Evolutionary conservation across 1,140 invertebrate genomes (phyloP), one percentile per base, ranked within the genome.

Genomic region (Leptestheria dahalacensis): DNA sequence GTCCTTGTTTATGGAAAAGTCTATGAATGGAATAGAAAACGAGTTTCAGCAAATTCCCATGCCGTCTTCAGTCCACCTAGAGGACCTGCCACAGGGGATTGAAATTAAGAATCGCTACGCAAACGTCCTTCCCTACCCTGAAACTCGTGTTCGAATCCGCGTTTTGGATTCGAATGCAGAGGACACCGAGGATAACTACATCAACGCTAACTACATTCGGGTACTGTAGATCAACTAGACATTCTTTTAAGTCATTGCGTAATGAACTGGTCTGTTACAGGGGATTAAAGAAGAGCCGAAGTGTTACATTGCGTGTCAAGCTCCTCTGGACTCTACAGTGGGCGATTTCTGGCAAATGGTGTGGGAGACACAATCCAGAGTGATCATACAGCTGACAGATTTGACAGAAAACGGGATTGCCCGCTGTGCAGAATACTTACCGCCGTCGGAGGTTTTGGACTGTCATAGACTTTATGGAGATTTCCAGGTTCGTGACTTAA

Each of bases 271-370:
- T 41, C 6, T 41, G 6, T 41, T 41, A 15, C 33, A 90, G 84
- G 88, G 88, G 49, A 84, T 85, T 0, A 85, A 86, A 67, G 85
- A 85, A 66, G 80, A 81, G 1, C 79, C 79, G 6, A 85, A 86
- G 65, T 88, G 85, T 68, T 96, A 95, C 70, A 92, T 96, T 20
- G 88, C 88, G 21, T 88, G 85, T 64, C 91, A 96, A 73, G 90
- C 86, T n/a, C 92, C 92, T 1, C 73, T 91, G 63, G 80, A 86
- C 50, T 79, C 81, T 33, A 96, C 93, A 0, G 80, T 92, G 1
- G 77, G 77, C 25, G 92, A 96, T 72, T 96, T 96, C 70, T 97
- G 93, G 93, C 78, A 86, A 51, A 95, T 96, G 90, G 83, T 96
- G 28, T 97, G 92, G 92, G 91, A 97, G 69, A 89, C 96, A 70